Evolutionary conservation across 2,888 invertebrate species (phyloP).

Genomic region (Bellardia bayeri): DNA sequence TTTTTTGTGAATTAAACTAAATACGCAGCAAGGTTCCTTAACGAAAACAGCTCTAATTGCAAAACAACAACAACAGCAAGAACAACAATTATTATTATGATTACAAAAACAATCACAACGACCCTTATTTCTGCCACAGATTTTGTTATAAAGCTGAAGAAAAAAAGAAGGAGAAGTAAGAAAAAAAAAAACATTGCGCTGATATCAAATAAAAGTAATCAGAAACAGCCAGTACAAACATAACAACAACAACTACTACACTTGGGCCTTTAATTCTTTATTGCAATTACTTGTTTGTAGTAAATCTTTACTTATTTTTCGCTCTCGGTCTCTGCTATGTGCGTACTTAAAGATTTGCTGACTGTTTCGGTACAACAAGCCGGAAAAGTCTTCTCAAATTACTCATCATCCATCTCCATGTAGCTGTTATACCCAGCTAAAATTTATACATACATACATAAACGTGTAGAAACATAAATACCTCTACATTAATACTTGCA

Average conservation of each 20-base stretch:
- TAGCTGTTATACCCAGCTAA: constrained; percentile 26
- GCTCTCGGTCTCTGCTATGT: constrained; percentile 14
- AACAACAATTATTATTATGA: constrained; percentile 47
- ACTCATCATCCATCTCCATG: constrained; percentile 72
- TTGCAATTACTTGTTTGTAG: constrained; percentile 58
- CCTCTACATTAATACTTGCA: constrained; percentile 7
- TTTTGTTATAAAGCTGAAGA: constrained; percentile 21
- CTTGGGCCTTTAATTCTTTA: constrained; percentile 46
- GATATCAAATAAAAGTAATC: constrained; percentile 70
- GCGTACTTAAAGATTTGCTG: constrained; percentile 57
- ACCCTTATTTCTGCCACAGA: constrained; percentile 62
- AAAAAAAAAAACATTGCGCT: constrained; percentile 32
- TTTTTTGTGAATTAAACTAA: constrained; percentile 35
- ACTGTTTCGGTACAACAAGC: constrained; percentile 68
- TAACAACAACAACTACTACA: constrained; percentile 22
- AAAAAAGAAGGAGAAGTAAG: constrained; percentile 10
- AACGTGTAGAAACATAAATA: constrained; percentile 38
- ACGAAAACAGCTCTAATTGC: constrained; percentile 70
- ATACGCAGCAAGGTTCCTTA: constrained; percentile 68
- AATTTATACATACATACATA: neutral
- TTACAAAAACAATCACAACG: constrained; percentile 60
- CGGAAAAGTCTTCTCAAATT: constrained; percentile 73
- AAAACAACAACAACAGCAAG: constrained; percentile 64
- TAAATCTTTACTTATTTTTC: constrained; percentile 42
- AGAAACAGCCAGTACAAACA: constrained; percentile 55